phyloP scores from a whole-genome alignment of 1,140 invertebrate genomes.

The Drepana arcuata region DNA sequence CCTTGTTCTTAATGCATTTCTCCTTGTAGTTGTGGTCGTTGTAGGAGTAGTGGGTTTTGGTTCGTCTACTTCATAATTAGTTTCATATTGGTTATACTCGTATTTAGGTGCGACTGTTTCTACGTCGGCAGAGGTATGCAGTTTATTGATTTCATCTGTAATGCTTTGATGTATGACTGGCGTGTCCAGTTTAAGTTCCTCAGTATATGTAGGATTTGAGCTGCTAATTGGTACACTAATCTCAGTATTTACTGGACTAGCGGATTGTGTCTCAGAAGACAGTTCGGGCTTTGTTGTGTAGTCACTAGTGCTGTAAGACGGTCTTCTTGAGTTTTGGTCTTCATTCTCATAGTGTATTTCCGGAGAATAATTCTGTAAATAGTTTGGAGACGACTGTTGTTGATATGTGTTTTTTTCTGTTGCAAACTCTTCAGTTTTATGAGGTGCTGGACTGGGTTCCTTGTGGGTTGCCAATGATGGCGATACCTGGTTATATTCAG shows the following conservation, averaged over 20 bases:
- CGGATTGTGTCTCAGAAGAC: conserved; percentile 10
- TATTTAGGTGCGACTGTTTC: conserved; percentile 22
- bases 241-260: conserved; percentile 7
- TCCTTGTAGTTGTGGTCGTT: conserved; percentile 51
- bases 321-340: conserved; percentile 26
- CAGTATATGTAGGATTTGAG: conserved; percentile 1
- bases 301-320: conserved; percentile 34
- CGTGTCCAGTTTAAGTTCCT: not conserved
- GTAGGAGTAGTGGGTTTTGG: conserved; percentile 34
- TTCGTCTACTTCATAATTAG: conserved; percentile 25
- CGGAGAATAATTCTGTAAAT: conserved; percentile 43
- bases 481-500: conserved; percentile 7
- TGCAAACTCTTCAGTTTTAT: conserved; percentile 19
- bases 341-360: conserved; percentile 53
- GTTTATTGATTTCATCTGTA: conserved; percentile 6
- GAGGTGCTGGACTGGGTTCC: conserved; percentile 11
- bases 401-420: conserved; percentile 21
- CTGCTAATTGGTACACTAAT: not conserved
- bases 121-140: too few species aligned
- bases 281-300: conserved; percentile 25
- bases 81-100: conserved; percentile 42
- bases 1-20: conserved; percentile 50
- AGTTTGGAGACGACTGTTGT: conserved; percentile 33
- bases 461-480: conserved; percentile 8
- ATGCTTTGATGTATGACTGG: not conserved